phyloP scores from a whole-genome alignment of 2,888 invertebrate genomes.

The Nemurella pictetii region DNA sequence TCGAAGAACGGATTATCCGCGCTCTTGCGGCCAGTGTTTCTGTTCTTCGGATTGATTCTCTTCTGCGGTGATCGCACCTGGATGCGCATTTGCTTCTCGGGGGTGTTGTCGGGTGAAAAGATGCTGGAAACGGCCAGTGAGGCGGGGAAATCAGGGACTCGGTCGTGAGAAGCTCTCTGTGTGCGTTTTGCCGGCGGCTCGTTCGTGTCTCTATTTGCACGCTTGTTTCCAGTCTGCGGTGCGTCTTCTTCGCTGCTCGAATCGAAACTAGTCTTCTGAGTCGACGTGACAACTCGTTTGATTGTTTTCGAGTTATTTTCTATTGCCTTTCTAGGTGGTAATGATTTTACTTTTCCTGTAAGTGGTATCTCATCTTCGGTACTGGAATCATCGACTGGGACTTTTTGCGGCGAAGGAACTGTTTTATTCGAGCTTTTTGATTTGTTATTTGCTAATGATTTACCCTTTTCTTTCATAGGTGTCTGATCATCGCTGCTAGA shows the following conservation, averaged over 20 bases:
- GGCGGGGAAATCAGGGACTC: not conserved
- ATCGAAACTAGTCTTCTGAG: not conserved
- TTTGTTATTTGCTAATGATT: not conserved
- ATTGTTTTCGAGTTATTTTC: not conserved
- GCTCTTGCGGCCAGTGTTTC: not conserved
- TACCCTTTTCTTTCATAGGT: not conserved
- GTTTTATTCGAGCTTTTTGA: not conserved
- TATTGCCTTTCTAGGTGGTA: not conserved
- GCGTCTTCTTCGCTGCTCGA: not conserved
- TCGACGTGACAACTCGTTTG: not conserved
- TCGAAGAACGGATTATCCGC: not conserved
- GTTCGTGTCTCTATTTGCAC: not conserved
- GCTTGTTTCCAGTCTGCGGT: not conserved
- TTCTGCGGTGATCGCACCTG: not conserved
- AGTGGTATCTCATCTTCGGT: not conserved
- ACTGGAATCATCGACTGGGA: not conserved
- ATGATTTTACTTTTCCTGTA: not conserved
- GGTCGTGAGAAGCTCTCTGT: not conserved
- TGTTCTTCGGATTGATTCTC: not conserved
- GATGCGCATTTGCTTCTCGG: not conserved
- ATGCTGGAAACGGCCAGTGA: not conserved
- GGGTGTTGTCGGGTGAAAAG: not conserved
- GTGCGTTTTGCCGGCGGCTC: not conserved
- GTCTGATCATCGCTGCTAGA: not conserved
- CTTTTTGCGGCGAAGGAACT: not conserved